Base-by-base conservation (phyloP, 1,140 invertebrate species). In the Drosophila trapezifrons region DNA sequence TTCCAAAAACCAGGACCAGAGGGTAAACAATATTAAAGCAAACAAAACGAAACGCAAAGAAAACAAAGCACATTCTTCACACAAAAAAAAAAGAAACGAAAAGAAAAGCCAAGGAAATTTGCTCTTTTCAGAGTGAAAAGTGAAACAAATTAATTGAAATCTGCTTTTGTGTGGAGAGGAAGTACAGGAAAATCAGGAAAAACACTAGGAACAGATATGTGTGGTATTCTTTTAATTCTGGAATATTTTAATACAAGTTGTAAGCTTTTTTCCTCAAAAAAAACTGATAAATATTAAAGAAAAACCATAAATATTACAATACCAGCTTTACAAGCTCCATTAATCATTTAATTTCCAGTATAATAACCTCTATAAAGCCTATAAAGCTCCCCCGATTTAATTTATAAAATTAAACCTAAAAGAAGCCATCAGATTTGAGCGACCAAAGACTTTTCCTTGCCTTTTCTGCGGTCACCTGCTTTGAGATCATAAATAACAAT, bases 401-500 rank as follows among this genome's bases (percentile, higher is more conserved):
- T 8, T n/a, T 18, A 65, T 49, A 40, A 66, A 66, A 66, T 35
- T 32, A 22, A 25, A 32, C 13, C 58, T n/a, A n/a, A 22, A 59
- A 54, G 43, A 54, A 54, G 51, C 51, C 51, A 54, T 54, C 52
- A 55, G 51, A 52, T 52, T 52, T 52, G n/a, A 10, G 9, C 49
- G 4, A 22, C 20, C 45, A 54, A 54, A 60, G 45, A 40, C 52
- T n/a, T n/a, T n/a, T n/a, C n/a, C 18, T 62, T n/a, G 54, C 45
- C 67, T 38, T 60, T 72, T 52, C 46, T 51, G 70, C 46, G 69
- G 79, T 77, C 78, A 69, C 58, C 15, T 69, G 54, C 12, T n/a
- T 42, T 25, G 54, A 67, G 58, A 55, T 40, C 65, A 77, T 70
- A 77, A 77, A 77, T 77, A 62, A 62, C 56, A 76, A 62, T 77